Evolutionary conservation across 2,888 invertebrate genomes (phyloP), one percentile per base, ranked within the genome.

Genomic region (Andricus quercusramuli): DNA sequence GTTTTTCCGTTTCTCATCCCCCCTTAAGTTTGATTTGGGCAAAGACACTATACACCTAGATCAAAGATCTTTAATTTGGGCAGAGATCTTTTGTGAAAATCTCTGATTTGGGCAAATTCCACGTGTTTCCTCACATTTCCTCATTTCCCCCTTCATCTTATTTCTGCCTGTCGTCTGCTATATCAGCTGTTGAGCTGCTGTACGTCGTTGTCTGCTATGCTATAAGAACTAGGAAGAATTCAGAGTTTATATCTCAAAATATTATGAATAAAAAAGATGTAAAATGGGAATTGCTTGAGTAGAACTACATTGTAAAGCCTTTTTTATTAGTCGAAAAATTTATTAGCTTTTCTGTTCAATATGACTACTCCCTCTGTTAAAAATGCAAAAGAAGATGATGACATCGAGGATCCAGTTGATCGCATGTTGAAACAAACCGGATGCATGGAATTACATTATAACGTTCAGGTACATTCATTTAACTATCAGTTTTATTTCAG

Each of bases 401-500:
- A 89, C 80, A 95, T 95, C 62, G 95, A 96, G 70, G 99, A 99
- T 93, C 97, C 97, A 0, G 96, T 99, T 0, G 98, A 98, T 89
- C 94, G 95, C 83, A 97, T 98, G 97, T 93, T 99, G 20, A 97
- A 97, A 90, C 97, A 96, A 93, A 97, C 98, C 32, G 99, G 99
- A 11, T 99, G 99, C 91, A 94, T 98, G 78, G 95, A 98, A 86
- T 93, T 97, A 80, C 99, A 99, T 93, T 98, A 97, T 90, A 96
- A 97, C 94, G 96, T 98, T 62, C 97, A 97, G 95, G 98, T 97
- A 93, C 64, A 68, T 32, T 37, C 25, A 25, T 62, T 62, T 15
- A 11, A 4, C n/a, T 15, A 25, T 1, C 62, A 62, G 25, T 56
- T 11, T 8, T 22, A 32, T 32, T n/a, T 37, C 9, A n/a, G 22